Evolutionary conservation across 2,113 vertebrate genomes (phyloP).

Genomic region (Puffinus mauretanicus): DNA sequence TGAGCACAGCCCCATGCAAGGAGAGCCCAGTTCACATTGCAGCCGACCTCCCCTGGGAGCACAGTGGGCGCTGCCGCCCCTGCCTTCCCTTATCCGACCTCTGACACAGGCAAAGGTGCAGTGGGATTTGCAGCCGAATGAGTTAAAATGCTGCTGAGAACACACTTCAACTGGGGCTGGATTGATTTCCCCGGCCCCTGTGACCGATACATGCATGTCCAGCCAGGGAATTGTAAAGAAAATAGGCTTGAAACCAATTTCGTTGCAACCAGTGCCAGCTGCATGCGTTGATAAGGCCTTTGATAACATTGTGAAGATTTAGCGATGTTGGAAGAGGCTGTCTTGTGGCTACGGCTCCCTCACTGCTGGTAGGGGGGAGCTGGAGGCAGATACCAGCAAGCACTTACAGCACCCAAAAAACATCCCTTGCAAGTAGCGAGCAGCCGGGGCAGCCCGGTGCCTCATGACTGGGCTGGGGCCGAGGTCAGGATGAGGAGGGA

Average conservation of each 20-base stretch:
- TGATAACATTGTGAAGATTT: neutral
- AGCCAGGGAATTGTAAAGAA: neutral
- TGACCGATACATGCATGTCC: neutral
- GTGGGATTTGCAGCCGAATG: neutral
- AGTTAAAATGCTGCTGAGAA: neutral
- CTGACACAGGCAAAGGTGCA: neutral
- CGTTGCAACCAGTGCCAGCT: neutral
- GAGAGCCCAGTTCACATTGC: neutral
- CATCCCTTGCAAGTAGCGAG: neutral
- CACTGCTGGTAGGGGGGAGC: neutral
- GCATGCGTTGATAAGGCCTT: neutral
- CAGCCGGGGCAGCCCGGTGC: neutral
- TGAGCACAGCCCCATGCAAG: neutral
- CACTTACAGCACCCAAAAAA: neutral
- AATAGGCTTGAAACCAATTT: constrained; percentile 37
- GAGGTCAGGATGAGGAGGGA: neutral
- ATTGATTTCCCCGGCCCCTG: neutral
- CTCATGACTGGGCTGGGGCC: neutral
- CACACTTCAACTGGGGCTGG: rapidly evolving
- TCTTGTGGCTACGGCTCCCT: neutral
- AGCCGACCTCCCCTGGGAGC: rapidly evolving
- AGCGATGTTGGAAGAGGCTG: neutral
- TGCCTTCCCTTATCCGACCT: neutral
- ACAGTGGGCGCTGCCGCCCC: neutral
- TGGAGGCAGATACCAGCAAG: neutral